phyloP scores from a whole-genome alignment of 2,113 vertebrate species.

The Entomyzon cyanotis region DNA sequence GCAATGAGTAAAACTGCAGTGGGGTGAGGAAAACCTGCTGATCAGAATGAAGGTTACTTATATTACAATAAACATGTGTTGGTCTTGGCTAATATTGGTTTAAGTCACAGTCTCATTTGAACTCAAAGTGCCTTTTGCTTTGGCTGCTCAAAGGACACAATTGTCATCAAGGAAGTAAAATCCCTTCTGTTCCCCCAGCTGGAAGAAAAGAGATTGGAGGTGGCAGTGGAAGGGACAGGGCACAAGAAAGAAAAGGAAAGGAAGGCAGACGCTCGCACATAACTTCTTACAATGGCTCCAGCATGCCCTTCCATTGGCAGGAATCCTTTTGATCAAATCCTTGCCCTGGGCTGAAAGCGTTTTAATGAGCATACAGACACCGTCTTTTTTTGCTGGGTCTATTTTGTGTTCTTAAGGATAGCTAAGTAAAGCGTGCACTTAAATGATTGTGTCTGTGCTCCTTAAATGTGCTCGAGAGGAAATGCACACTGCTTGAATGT shows the following conservation, averaged over 20 bases:
- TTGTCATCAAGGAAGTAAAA: constrained; percentile 67
- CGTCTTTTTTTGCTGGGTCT: constrained; percentile 49
- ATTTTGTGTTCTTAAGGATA: constrained; percentile 70
- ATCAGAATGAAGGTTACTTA: constrained; percentile 37
- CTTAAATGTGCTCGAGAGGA: constrained; percentile 20
- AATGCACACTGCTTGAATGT: neutral
- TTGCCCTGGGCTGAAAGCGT: constrained; percentile 59
- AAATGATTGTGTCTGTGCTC: constrained; percentile 19
- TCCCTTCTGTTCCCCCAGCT: constrained; percentile 65
- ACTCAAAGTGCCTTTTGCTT: constrained; percentile 59
- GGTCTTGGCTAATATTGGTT: constrained; percentile 67
- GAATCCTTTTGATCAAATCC: constrained; percentile 74
- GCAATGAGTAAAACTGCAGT: constrained; percentile 66
- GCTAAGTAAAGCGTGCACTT: constrained; percentile 62
- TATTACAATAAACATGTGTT: constrained; percentile 70
- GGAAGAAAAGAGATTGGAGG: constrained; percentile 67
- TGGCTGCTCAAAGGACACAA: constrained; percentile 62
- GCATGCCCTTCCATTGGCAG: constrained; percentile 61
- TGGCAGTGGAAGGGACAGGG: constrained; percentile 65
- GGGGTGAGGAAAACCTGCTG: constrained; percentile 54
- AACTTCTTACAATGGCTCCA: constrained; percentile 70
- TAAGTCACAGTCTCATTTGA: constrained; percentile 62
- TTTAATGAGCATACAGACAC: constrained; percentile 68
- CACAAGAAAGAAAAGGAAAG: constrained; percentile 69
- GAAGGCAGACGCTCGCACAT: constrained; percentile 10